phyloP scores from a whole-genome alignment of 2,113 vertebrate genomes.

The Podarcis cretensis region DNA sequence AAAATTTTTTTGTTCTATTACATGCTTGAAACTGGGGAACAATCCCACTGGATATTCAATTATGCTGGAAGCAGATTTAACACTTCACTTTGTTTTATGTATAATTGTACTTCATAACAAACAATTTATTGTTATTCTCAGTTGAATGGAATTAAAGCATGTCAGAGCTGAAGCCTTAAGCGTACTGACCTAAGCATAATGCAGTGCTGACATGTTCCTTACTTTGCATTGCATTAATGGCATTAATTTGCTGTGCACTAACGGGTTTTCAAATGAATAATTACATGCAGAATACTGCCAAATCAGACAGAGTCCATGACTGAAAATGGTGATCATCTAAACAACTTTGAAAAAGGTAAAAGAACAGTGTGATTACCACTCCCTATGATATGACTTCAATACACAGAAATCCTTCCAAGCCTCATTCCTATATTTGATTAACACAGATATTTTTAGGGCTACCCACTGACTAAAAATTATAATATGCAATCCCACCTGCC shows the following conservation, averaged over 20 bases:
- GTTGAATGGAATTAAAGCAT: neutral
- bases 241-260: neutral
- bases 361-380: neutral
- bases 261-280: neutral
- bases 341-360: neutral
- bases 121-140: too few species aligned
- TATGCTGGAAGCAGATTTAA: neutral
- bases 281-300: neutral
- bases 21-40: too few species aligned
- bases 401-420: neutral
- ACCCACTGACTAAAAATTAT: neutral
- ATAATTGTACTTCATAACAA: neutral
- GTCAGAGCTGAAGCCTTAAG: neutral
- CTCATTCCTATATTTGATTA: neutral
- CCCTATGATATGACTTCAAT: neutral
- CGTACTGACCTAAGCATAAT: neutral
- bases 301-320: neutral
- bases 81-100: neutral
- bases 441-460: neutral
- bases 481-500: neutral
- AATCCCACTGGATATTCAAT: neutral
- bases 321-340: neutral
- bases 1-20: neutral
- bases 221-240: neutral
- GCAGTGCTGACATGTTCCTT: neutral